Evolutionary conservation across 2,113 vertebrate species (phyloP).

Genomic region (Boleophthalmus pectinirostris): DNA sequence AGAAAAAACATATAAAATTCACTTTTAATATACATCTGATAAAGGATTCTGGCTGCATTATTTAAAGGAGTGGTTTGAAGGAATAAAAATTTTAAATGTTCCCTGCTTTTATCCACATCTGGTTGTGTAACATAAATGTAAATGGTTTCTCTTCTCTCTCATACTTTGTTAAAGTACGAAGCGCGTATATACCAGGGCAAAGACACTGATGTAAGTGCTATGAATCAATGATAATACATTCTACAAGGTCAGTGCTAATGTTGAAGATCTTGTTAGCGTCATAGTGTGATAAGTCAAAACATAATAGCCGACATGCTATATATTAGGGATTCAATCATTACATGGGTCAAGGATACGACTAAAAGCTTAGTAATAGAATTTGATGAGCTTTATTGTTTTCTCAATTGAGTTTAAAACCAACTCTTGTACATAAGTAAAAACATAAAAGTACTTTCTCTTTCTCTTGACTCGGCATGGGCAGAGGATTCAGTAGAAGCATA

Average conservation of each 20-base stretch:
- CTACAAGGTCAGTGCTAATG: neutral
- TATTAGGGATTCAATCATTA: neutral
- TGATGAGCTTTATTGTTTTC: neutral
- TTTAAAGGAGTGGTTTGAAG: neutral
- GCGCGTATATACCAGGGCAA: neutral
- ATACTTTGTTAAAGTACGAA: neutral
- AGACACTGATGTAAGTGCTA: neutral
- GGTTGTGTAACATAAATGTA: neutral
- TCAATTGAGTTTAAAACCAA: neutral
- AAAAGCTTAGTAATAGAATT: neutral
- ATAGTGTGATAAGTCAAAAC: neutral
- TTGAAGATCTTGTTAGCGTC: neutral
- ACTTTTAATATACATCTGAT: slow-evolving; percentile 1
- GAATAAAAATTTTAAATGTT: neutral
- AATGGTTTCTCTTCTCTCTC: neutral
- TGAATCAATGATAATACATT: neutral
- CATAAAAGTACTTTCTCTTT: no score
- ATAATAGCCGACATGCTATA: neutral
- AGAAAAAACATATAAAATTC: neutral
- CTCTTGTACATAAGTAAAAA: neutral
- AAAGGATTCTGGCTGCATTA: neutral
- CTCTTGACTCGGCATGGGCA: no score
- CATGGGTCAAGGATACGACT: neutral
- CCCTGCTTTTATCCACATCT: neutral
- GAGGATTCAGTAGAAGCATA: no score